Evolutionary conservation across 2,113 vertebrate species (phyloP).

Genomic region (Pandion haliaetus): DNA sequence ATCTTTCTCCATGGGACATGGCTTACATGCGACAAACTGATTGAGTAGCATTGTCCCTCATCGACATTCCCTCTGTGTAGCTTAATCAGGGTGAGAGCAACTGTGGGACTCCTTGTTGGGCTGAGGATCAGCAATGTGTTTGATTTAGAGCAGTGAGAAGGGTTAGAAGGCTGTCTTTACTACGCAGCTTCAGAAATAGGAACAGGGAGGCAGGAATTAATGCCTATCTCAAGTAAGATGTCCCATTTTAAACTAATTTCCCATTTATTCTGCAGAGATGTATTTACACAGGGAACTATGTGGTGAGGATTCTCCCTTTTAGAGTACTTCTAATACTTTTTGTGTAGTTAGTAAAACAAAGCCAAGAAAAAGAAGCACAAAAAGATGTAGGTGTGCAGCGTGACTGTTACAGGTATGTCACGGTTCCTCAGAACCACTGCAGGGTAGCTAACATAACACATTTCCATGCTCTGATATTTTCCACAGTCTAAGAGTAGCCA

Average conservation of each 20-base stretch:
- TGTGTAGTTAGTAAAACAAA: neutral
- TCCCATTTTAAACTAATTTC: neutral
- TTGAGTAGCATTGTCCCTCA: neutral
- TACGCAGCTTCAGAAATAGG: neutral
- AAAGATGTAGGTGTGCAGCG: neutral
- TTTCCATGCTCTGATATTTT: neutral
- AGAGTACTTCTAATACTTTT: neutral
- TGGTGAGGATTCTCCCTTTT: neutral
- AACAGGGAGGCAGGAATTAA: neutral
- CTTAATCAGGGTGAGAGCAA: neutral
- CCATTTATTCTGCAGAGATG: neutral
- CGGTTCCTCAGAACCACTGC: neutral
- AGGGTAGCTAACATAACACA: neutral
- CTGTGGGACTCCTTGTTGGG: neutral
- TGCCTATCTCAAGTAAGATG: neutral
- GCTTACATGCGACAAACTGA: neutral
- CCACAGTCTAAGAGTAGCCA: neutral
- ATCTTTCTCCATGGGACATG: neutral
- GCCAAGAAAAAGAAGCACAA: neutral
- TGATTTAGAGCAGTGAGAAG: neutral
- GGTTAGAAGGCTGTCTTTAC: neutral
- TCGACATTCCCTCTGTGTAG: fast-evolving
- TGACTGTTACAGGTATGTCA: neutral
- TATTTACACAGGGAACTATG: neutral
- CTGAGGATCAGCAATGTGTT: neutral